Evolutionary conservation across 2,797 vertebrate genomes (phyloP).

Genomic region (Leuciscus waleckii): DNA sequence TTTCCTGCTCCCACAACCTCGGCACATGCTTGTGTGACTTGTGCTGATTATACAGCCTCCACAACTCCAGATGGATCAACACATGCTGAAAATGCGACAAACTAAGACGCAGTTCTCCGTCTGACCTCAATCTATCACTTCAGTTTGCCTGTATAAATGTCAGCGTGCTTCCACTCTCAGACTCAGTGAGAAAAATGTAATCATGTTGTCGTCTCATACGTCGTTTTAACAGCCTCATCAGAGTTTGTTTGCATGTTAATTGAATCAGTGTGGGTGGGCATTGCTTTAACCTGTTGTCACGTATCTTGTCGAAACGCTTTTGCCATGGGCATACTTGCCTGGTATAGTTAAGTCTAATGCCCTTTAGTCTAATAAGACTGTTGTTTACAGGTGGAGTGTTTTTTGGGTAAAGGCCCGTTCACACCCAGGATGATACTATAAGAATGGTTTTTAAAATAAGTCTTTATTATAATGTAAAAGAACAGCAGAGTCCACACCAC

Average conservation of each 20-base stretch:
- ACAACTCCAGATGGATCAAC: conserved; percentile 82
- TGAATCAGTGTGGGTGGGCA: conserved; percentile 8
- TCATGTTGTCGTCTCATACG: conserved; percentile 28
- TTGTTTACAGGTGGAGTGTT: background rate
- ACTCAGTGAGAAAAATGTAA: conserved; percentile 17
- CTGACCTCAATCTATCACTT: conserved; percentile 81
- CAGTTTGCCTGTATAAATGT: conserved; percentile 71
- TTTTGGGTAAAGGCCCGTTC: background rate
- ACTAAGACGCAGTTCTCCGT: conserved; percentile 76
- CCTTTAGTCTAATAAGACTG: background rate
- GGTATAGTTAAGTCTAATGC: background rate
- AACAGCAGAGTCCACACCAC: background rate
- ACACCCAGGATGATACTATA: background rate
- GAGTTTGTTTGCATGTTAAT: conserved; percentile 35
- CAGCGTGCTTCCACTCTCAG: conserved; percentile 60
- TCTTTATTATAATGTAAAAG: background rate
- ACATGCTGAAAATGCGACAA: conserved; percentile 82
- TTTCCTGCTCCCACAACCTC: conserved; percentile 70
- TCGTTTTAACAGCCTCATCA: conserved; percentile 24
- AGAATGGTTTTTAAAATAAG: too few species aligned
- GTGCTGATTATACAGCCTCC: conserved; percentile 75
- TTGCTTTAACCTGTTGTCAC: conserved; percentile 19
- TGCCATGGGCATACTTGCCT: background rate
- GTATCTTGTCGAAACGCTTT: background rate
- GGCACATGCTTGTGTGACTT: conserved; percentile 74